Base-by-base conservation (phyloP, 2,888 invertebrate genomes). In the Congeria kusceri region DNA sequence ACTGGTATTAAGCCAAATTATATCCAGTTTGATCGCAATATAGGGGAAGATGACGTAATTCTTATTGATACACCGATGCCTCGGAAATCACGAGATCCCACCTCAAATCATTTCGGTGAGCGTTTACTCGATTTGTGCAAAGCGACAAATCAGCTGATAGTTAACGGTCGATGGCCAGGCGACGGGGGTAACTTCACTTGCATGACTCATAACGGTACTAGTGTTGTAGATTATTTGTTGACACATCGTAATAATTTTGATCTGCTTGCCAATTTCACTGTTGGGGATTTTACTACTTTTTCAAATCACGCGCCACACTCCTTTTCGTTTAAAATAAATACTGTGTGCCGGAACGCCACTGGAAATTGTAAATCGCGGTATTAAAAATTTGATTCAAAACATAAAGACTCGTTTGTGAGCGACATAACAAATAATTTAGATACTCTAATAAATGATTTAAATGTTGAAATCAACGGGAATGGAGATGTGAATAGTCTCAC, bases 221-320 rank as follows among this genome's bases (percentile, higher is more conserved):
- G 53, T 18, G 53, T 53, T 15, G 53, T 53, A 23, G 53, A 53
- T 53, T 53, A 53, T 53, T 53, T 53, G 25, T 18, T 53, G 9
- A 53, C 5, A 53, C 53, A 53, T 53, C 53, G 25, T 53, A 53
- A 53, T 53, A 53, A 53, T 53, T 53, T 13, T 5, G 25, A 53
- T 25, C 18, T 53, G 53, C 53, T 53, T 53, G 53, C 20, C 53
- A 53, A 53, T 53, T 53, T 53, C 1, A 1, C 53, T 1, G 18
- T 53, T 20, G 53, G 53, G 13, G 20, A 23, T 9, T 53, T 53
- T 53, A 15, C 5, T 18, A 53, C 7, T 9, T 49, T 49, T 49
- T 49, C 49, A 20, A 49, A 49, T 49, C 49, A 49, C 15, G 49
- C 49, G 20, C 49, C n/a, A n/a, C n/a, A n/a, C n/a, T n/a, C n/a